Conservation (phyloP, 2,113 vertebrate species). For the Indicator indicator region DNA sequence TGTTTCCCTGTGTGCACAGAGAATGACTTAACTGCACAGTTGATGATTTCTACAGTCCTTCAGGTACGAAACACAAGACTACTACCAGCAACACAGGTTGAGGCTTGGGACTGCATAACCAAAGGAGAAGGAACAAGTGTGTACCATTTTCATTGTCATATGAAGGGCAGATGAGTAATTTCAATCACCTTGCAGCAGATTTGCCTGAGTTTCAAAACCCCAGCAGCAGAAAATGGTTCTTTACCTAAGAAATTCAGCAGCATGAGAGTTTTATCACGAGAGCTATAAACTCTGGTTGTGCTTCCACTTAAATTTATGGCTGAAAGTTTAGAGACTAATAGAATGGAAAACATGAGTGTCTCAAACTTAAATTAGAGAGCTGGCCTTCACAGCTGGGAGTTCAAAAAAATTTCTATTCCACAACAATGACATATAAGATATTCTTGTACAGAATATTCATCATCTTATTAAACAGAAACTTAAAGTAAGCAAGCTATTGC, state of each 20-base stretch:
- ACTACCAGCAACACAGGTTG: background rate
- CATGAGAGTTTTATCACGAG: background rate
- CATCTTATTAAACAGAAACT: slow-evolving; percentile 8
- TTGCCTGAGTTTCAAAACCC: background rate
- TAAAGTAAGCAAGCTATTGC: background rate
- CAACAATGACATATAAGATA: background rate
- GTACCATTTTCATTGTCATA: background rate
- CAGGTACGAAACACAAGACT: background rate
- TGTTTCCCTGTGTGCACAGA: background rate
- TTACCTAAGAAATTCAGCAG: slow-evolving; percentile 30
- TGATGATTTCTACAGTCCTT: background rate
- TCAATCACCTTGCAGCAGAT: background rate
- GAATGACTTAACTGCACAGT: background rate
- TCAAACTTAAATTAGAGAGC: slow-evolving; percentile 30
- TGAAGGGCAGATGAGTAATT: background rate
- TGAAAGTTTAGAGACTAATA: slow-evolving; percentile 47
- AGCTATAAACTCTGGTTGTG: slow-evolving; percentile 24
- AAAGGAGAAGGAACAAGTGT: background rate
- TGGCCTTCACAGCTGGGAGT: background rate
- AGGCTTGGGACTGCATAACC: background rate
- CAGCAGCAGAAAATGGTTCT: slow-evolving; percentile 24
- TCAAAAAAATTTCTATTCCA: slow-evolving; percentile 17
- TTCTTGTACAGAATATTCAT: background rate
- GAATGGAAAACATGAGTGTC: slow-evolving; percentile 34
- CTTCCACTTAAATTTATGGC: slow-evolving; percentile 52